Evolutionary conservation across 1,140 invertebrate species (phyloP).

Genomic region (Hylaeus anthracinus): DNA sequence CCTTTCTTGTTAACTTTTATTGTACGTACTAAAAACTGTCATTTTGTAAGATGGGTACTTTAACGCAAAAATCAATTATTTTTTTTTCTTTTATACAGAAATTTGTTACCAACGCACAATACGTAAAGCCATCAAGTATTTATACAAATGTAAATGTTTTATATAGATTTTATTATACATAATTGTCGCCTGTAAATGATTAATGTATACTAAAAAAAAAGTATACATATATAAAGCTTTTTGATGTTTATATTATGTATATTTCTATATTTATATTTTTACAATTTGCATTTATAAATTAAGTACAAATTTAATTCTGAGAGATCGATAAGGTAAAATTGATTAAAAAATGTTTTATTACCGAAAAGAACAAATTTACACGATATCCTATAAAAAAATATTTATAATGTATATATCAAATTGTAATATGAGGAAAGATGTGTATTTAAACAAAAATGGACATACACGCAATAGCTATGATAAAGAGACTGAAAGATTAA

Average conservation of each 20-base stretch:
- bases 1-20: background rate
- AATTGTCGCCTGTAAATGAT: slow-evolving; percentile 7
- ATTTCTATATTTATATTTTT: background rate
- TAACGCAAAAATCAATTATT: background rate
- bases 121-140: background rate
- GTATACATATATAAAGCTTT: slow-evolving; percentile 1
- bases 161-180: slow-evolving; percentile 3
- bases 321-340: background rate
- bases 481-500: slow-evolving; percentile 5
- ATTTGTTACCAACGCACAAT: background rate
- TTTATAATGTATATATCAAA: background rate
- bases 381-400: background rate
- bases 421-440: background rate
- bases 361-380: background rate
- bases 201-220: slow-evolving; percentile 5
- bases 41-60: background rate
- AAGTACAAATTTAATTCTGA: background rate
- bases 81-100: background rate
- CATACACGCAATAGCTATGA: background rate
- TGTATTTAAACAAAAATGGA: background rate
- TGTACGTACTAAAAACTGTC: background rate
- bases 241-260: background rate
- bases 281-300: slow-evolving; percentile 6
- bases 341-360: background rate
- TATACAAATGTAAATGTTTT: slow-evolving; percentile 22